Evolutionary conservation across 2,113 vertebrate species (phyloP), one percentile per base, ranked within the genome.

Genomic region (Phasianus colchicus): DNA sequence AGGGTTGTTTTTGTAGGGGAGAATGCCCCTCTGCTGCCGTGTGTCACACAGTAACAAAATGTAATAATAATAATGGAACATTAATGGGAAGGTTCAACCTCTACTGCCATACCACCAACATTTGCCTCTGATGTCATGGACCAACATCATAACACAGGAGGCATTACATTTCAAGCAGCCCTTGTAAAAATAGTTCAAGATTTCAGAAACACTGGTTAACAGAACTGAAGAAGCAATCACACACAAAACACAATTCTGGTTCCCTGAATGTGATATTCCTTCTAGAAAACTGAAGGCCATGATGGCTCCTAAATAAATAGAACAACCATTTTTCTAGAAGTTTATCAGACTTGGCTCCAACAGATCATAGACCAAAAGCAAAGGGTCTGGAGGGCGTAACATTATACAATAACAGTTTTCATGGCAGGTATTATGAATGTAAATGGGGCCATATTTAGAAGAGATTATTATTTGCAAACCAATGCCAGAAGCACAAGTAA

Each of bases 381-480:
- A 83, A 47, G 13, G 8, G 27, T 61, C 63, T 69, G 20, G n/a
- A 95, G 8, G 22, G 4, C 60, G n/a, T 6, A 92, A 52, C 71
- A 77, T 57, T 61, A 87, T 27, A 30, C 20, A 60, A 63, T 9
- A 81, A 60, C 36, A 83, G 57, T 84, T 87, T 78, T 65, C 63
- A 89, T 36, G 13, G 10, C 40, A 87, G 63, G 18, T 61, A 54
- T 47, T 90, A 64, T 36, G 58, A n/a, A 87, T 70, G 24, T 48
- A 71, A 87, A 65, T 38, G 71, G 43, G 30, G 7, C 1, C 36
- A 70, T n/a, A 61, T 2, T 74, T n/a, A 87, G 20, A 85, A 94
- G 13, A 70, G 55, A 80, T 92, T 82, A 74, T 82, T 89, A 74
- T 72, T 72, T 65, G 58, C 55, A 91, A 84, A 40, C 3, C 15